Evolutionary conservation across 2,888 invertebrate genomes (phyloP), one percentile per base, ranked within the genome.

Genomic region (Autographa pulchrina): DNA sequence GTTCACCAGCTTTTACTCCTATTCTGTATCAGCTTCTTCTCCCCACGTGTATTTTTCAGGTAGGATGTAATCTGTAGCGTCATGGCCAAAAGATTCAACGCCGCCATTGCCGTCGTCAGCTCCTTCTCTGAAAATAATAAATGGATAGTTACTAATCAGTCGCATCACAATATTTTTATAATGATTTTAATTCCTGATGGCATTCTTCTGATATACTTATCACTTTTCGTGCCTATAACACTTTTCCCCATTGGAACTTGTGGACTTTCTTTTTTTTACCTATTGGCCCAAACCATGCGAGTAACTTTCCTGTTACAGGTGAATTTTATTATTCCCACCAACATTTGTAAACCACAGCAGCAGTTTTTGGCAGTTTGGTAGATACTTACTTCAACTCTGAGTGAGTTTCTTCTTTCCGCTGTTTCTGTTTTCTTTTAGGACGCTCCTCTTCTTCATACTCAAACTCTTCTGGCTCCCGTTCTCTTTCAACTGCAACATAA

Each of bases 21-120:
- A 74, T 68, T 84, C 81, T 91, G 91, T 93, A n/a, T 94, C 80
- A 14, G 61, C 93, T 41, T 91, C 95, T 2, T 87, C 82, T 8
- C 94, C 96, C 74, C 95, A 96, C 0, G 92, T 91, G 68, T 96
- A 96, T 75, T 92, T 94, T 72, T 94, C 91, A 5, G 96, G 96
- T 32, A 96, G 88, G 4, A 88, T 78, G 75, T 96, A 96, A 76
- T 96, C 95, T 8, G 89, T 91, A 18, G 92, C 91, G 74, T 96
- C 93, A 76, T 96, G 95, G 0, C 96, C 96, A 52, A 90, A 81
- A 0, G 94, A 91, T 77, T 96, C 96, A 4, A 92, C 89, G 16
- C 96, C 95, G 7, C 95, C 96, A 52, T 96, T 94, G 64, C 94
- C 95, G 63, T 94, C 93, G 41, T 85, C 86, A 58, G 91, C 88